Percentiles rank a stretch among this genome's conserved stretches.
Conservation (phyloP, 2,113 vertebrate species). For the Etheostoma cragini region DNA sequence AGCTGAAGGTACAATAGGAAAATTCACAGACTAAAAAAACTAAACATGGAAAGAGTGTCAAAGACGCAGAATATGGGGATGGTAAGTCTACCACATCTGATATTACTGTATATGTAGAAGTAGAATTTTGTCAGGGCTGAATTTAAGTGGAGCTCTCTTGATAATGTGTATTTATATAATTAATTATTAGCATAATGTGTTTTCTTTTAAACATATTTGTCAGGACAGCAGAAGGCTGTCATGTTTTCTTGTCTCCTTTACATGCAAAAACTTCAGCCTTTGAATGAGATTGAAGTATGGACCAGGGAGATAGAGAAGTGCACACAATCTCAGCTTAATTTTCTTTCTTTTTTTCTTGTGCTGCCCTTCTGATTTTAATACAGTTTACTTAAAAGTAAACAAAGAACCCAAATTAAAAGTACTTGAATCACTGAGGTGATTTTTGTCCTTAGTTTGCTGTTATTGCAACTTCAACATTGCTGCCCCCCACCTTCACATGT, state of each 20-base stretch:
- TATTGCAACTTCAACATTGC: background rate
- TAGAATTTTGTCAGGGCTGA: background rate
- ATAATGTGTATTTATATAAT: background rate
- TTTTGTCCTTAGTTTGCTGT: background rate
- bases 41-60: background rate
- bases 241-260: conserved; percentile 9
- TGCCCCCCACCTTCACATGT: background rate
- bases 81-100: background rate
- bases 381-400: background rate
- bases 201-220: background rate
- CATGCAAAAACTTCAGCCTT: background rate
- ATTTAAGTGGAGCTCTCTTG: background rate
- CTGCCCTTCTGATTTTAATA: background rate
- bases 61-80: background rate
- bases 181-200: background rate
- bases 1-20: conserved; percentile 6
- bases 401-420: conserved; percentile 13
- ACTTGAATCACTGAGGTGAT: conserved; percentile 2
- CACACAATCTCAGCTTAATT: background rate
- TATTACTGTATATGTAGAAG: too few species aligned
- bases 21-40: background rate
- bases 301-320: background rate
- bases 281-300: background rate
- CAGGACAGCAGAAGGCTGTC: background rate
- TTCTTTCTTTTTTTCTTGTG: background rate